Evolutionary conservation across 2,113 vertebrate species (phyloP).

Genomic region (Rhombomys opimus): DNA sequence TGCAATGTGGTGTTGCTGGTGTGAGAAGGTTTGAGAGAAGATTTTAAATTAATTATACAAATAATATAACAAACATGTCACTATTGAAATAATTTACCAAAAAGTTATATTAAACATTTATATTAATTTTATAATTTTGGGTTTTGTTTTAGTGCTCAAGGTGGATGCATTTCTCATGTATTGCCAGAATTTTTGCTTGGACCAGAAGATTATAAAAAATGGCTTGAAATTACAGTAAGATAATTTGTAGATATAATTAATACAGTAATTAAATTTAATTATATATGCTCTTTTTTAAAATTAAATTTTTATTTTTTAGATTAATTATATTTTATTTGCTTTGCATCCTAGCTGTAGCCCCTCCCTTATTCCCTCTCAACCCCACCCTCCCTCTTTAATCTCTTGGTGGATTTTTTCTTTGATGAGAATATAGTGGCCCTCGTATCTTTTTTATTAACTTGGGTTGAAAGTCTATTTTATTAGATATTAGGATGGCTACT

Average conservation of each 20-base stretch:
- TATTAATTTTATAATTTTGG: background rate
- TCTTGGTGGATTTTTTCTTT: too few relatives aligned
- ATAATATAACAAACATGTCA: background rate
- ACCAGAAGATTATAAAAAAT: constrained; percentile 89
- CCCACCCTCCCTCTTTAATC: too few relatives aligned
- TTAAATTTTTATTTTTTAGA: too few relatives aligned
- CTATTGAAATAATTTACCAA: background rate
- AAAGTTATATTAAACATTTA: background rate
- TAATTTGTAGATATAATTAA: constrained; percentile 27
- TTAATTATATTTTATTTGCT: too few relatives aligned
- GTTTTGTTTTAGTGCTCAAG: constrained; percentile 86
- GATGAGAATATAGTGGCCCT: too few relatives aligned
- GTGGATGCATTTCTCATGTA: constrained; percentile 90
- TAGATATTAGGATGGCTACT: too few relatives aligned
- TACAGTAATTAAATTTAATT: background rate
- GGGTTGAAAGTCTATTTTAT: too few relatives aligned
- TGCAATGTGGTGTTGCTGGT: too few relatives aligned
- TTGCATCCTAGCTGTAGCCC: too few relatives aligned
- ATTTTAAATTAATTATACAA: background rate
- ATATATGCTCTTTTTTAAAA: background rate
- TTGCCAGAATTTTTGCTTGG: constrained; percentile 91
- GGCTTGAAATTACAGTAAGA: constrained; percentile 85
- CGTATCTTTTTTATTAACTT: too few relatives aligned
- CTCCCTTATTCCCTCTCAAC: too few relatives aligned
- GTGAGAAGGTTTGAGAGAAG: background rate